Evolutionary conservation across 1,140 invertebrate species (phyloP).

Genomic region (Papilio helenus): DNA sequence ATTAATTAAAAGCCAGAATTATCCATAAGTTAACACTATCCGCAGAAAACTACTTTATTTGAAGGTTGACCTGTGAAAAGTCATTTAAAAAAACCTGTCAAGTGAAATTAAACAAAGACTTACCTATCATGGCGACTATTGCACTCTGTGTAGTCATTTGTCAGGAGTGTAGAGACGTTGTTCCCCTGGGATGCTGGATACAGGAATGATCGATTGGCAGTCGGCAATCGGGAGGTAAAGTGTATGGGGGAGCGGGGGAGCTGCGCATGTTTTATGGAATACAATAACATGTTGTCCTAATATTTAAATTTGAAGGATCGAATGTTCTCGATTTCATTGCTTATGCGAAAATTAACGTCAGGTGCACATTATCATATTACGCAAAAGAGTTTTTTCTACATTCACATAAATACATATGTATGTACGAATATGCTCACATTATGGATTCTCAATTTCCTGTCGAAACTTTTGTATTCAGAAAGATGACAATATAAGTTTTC

Average conservation of each 20-base stretch:
- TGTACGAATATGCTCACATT: too few relatives aligned
- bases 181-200: neutral
- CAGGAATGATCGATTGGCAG: neutral
- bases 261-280: slow-evolving; percentile 7
- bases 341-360: neutral
- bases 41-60: too few relatives aligned
- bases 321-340: neutral
- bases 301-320: neutral
- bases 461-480: too few relatives aligned
- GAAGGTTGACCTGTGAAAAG: too few relatives aligned
- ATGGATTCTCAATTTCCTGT: too few relatives aligned
- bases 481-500: too few relatives aligned
- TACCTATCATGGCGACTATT: slow-evolving; percentile 5
- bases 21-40: too few relatives aligned
- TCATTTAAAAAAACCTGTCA: too few relatives aligned
- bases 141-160: neutral
- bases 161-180: neutral
- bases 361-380: too few relatives aligned
- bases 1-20: too few relatives aligned
- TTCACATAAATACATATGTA: neutral
- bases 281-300: neutral
- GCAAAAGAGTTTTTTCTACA: neutral
- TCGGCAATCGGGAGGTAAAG: neutral
- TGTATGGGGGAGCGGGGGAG: neutral
- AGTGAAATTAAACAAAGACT: neutral